phyloP scores from a whole-genome alignment of 2,888 invertebrate genomes.

The Xanthostigma xanthostigma region DNA sequence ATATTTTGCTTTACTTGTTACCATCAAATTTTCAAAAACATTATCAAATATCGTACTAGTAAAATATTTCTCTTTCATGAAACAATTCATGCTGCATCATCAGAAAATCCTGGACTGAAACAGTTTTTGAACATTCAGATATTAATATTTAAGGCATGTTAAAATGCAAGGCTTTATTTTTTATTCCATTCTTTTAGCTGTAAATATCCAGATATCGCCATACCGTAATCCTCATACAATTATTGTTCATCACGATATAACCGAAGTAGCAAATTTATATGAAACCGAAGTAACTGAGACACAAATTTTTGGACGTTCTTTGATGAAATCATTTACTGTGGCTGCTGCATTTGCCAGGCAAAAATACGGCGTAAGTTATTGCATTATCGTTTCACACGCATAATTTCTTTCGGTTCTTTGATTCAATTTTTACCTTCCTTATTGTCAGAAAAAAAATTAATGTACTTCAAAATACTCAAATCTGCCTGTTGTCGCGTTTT shows the following conservation, averaged over 20 bases:
- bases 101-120: too few species aligned
- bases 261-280: conserved; percentile 49
- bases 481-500: too few species aligned
- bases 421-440: too few species aligned
- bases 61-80: too few species aligned
- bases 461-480: too few species aligned
- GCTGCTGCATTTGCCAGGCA: conserved; percentile 65
- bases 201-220: conserved; percentile 29
- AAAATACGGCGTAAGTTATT: conserved; percentile 47
- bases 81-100: too few species aligned
- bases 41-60: too few species aligned
- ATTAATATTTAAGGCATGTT: background rate
- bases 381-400: background rate
- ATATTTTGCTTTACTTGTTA: conserved; percentile 11
- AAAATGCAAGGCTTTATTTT: background rate
- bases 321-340: conserved; percentile 59
- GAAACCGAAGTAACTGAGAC: conserved; percentile 48
- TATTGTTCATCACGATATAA: conserved; percentile 50
- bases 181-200: conserved; percentile 29
- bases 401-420: too few species aligned
- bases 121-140: background rate
- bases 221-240: conserved; percentile 57
- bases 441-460: too few species aligned
- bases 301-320: conserved; percentile 52
- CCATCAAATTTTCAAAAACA: too few species aligned